phyloP scores from a whole-genome alignment of 2,113 vertebrate species.

The Ageneiosus marmoratus region DNA sequence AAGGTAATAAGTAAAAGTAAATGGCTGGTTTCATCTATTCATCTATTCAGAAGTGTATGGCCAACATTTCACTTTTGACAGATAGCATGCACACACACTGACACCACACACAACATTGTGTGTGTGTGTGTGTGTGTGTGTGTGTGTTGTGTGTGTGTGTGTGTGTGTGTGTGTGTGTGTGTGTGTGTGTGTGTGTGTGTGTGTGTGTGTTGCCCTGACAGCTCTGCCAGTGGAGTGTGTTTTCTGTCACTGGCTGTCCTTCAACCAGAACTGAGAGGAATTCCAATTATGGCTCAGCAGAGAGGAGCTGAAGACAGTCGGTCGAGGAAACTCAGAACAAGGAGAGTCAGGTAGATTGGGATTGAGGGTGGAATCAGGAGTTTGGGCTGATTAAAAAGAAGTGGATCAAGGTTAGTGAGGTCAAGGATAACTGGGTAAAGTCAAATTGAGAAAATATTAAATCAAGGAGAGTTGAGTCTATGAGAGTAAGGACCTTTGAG shows the following conservation, averaged over 20 bases:
- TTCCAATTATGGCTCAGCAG: conserved; percentile 27
- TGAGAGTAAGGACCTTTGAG: not conserved
- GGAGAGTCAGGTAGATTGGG: conserved; percentile 1
- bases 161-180: conserved; percentile 46
- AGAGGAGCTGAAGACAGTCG: conserved; percentile 15
- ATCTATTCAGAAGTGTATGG: not conserved
- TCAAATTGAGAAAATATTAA: not conserved
- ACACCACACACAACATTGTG: conserved; percentile 29
- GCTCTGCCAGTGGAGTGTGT: conserved; percentile 45
- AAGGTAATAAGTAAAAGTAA: not conserved
- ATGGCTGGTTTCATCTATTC: not conserved
- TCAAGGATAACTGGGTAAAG: not conserved
- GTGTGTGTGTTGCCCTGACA: conserved; percentile 45
- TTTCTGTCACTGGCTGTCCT: conserved; percentile 56
- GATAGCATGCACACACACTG: not conserved
- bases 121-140: conserved; percentile 34
- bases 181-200: conserved; percentile 34
- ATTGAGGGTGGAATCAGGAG: conserved; percentile 5
- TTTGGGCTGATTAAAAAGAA: conserved; percentile 25
- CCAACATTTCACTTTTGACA: conserved; percentile 14
- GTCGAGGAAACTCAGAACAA: conserved; percentile 12
- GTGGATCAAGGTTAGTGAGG: not conserved
- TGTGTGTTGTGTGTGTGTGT: conserved; percentile 39
- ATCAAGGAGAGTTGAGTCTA: not conserved
- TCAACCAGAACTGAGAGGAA: conserved; percentile 55